These are phyloP conservation scores for Nomada fabriciana DNA, from an alignment of 2,888 invertebrate species.

Conservation along the genomic window DNA sequence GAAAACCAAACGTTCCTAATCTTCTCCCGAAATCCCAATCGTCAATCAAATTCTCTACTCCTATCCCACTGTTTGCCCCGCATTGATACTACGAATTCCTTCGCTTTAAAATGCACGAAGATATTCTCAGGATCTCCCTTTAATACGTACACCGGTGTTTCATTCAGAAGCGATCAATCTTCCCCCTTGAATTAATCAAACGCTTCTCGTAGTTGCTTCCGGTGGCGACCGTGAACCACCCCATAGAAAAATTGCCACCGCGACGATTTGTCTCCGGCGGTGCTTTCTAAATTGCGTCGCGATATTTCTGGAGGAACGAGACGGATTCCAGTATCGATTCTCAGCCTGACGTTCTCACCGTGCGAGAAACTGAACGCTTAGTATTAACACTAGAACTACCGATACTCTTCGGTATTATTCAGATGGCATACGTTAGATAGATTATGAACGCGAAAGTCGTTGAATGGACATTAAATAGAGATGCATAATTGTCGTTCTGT, in stretches of 20 bases:
- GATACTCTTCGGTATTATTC: too few relatives aligned
- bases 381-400: too few relatives aligned
- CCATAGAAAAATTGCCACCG: slow-evolving; percentile 13
- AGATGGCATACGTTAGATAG: too few relatives aligned
- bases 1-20: background rate
- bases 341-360: background rate
- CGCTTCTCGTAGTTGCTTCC: background rate
- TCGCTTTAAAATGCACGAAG: too few relatives aligned
- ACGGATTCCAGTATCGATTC: slow-evolving; percentile 15
- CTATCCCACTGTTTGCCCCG: too few relatives aligned
- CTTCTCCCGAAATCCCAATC: slow-evolving; percentile 10
- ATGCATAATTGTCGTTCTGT: too few relatives aligned
- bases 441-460: too few relatives aligned
- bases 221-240: background rate
- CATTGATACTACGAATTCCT: too few relatives aligned
- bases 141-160: too few relatives aligned
- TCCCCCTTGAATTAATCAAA: slow-evolving; percentile 11
- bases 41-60: slow-evolving; percentile 9
- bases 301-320: slow-evolving; percentile 12
- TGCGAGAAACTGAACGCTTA: background rate
- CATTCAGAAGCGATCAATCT: too few relatives aligned
- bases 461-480: too few relatives aligned
- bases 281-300: slow-evolving; percentile 29
- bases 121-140: too few relatives aligned
- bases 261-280: slow-evolving; percentile 19